phyloP scores from a whole-genome alignment of 2,888 invertebrate species.

The Sphinx pinastri region DNA sequence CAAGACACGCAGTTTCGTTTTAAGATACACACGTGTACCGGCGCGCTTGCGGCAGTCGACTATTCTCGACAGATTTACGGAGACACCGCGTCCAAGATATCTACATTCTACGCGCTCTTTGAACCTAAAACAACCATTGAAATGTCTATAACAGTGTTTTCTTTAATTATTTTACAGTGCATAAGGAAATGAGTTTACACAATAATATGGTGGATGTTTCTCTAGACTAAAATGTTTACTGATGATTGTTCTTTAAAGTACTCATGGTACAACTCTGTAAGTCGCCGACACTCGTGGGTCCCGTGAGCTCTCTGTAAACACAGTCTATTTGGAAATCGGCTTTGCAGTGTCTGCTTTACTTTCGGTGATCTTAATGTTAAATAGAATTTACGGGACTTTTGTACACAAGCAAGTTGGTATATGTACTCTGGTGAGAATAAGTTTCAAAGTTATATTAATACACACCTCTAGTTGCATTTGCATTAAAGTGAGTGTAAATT shows the following conservation, averaged over 20 bases:
- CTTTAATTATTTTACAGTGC: neutral
- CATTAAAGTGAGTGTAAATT: no score
- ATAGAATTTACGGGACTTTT: neutral
- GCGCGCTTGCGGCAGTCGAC: slow-evolving; percentile 22
- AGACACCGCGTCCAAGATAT: slow-evolving; percentile 48
- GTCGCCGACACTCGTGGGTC: slow-evolving; percentile 52
- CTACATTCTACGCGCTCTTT: slow-evolving; percentile 49
- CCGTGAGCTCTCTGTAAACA: slow-evolving; percentile 64
- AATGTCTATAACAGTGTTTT: slow-evolving; percentile 30
- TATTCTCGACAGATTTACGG: slow-evolving; percentile 68
- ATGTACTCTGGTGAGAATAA: no score
- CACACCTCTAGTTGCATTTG: no score
- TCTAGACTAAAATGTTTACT: slow-evolving; percentile 58
- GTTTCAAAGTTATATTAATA: no score
- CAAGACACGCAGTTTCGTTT: slow-evolving; percentile 29
- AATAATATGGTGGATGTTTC: slow-evolving; percentile 38
- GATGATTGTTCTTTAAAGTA: slow-evolving; percentile 65
- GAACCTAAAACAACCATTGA: slow-evolving; percentile 46
- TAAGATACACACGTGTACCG: slow-evolving; percentile 49
- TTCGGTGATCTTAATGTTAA: slow-evolving; percentile 40
- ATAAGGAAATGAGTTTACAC: slow-evolving; percentile 36
- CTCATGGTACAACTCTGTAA: slow-evolving; percentile 57
- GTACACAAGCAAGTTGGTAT: neutral
- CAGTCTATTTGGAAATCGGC: slow-evolving; percentile 54
- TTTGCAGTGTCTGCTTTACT: slow-evolving; percentile 55